Conservation (phyloP, 1,140 invertebrate species). For the Leptinotarsa texana region DNA sequence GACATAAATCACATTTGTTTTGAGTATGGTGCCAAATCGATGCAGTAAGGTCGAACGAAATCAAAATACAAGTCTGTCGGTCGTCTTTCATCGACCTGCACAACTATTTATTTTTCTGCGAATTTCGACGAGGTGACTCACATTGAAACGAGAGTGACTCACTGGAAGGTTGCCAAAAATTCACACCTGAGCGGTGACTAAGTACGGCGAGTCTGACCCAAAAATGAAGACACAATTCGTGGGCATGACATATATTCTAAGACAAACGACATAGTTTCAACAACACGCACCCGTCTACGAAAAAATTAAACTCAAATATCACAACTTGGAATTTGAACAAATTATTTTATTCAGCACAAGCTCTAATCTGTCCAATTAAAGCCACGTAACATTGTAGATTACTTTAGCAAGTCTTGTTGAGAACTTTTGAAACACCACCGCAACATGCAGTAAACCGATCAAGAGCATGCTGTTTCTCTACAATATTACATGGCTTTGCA, state of each 20-base stretch:
- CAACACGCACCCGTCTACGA: neutral
- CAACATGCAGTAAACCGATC: no score
- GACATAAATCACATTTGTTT: no score
- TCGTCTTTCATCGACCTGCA: conserved; percentile 5
- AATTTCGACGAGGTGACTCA: neutral
- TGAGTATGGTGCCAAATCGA: no score
- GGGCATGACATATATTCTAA: conserved; percentile 17
- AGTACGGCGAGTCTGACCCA: neutral
- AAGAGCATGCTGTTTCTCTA: neutral
- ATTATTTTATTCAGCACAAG: conserved; percentile 20
- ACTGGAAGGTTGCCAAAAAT: conserved; percentile 10
- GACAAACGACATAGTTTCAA: conserved; percentile 16
- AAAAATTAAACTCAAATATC: conserved; percentile 6
- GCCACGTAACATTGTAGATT: conserved; percentile 37
- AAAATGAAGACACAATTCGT: neutral
- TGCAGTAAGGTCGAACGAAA: neutral
- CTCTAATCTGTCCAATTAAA: conserved; percentile 39
- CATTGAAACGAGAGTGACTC: neutral
- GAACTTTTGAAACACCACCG: no score
- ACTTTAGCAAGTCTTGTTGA: no score
- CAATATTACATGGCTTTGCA: conserved; percentile 18
- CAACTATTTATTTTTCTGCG: neutral
- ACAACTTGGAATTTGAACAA: conserved; percentile 39
- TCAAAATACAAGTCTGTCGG: neutral
- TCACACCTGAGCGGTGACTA: conserved; percentile 13